These are phyloP conservation scores for Tapirus terrestris DNA, from an alignment of 2,113 vertebrate species.

Conservation along the genomic window DNA sequence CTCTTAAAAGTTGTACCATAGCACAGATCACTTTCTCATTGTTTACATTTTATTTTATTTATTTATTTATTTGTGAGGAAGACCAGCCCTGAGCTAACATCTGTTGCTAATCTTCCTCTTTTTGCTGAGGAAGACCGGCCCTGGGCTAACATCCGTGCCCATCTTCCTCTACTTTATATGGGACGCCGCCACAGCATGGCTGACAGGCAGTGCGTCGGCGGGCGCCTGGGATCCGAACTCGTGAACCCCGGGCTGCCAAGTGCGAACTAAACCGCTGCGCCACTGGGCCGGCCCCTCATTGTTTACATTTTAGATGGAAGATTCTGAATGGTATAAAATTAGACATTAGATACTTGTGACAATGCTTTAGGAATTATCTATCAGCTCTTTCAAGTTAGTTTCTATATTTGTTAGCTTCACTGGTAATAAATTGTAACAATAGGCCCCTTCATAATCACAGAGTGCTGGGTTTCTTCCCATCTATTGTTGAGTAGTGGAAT, in stretches of 20 bases:
- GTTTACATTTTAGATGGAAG: background rate
- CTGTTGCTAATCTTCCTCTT: too few relatives aligned
- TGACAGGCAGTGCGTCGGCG: too few relatives aligned
- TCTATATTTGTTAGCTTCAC: background rate
- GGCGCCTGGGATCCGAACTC: too few relatives aligned
- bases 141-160: too few relatives aligned
- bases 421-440: conserved; percentile 13
- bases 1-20: background rate
- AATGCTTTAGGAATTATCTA: background rate
- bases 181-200: too few relatives aligned
- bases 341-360: background rate
- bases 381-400: background rate
- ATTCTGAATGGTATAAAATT: background rate
- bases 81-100: too few relatives aligned
- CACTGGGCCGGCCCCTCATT: too few relatives aligned
- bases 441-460: background rate
- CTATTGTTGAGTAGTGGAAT: background rate
- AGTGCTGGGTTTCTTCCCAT: background rate
- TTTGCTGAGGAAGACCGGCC: too few relatives aligned
- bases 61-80: too few relatives aligned
- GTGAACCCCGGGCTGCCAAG: too few relatives aligned
- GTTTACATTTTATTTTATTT: background rate
- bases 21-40: background rate
- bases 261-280: too few relatives aligned
- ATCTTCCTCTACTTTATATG: too few relatives aligned